These are phyloP conservation scores for Rhabdomys dilectus DNA, from an alignment of 2,113 vertebrate genomes.

Conservation along the genomic window DNA sequence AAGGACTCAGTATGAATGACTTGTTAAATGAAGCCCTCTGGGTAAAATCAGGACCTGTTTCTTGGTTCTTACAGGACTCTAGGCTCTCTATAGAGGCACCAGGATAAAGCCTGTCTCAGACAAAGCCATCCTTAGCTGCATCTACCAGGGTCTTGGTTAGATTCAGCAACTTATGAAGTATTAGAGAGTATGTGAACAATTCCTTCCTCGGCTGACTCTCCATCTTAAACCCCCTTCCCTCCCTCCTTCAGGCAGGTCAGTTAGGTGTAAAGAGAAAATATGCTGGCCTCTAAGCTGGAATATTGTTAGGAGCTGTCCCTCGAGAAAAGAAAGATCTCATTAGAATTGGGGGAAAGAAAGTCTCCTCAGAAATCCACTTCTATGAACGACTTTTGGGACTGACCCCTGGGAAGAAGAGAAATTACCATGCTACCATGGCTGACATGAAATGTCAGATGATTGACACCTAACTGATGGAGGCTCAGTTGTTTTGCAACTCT, in stretches of 20 bases:
- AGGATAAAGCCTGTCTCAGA: background rate
- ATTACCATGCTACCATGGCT: constrained; percentile 26
- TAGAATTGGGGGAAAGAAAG: background rate
- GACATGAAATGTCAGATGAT: constrained; percentile 60
- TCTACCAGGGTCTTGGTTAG: background rate
- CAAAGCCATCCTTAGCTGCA: background rate
- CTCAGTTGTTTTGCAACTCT: background rate
- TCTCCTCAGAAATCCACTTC: constrained; percentile 14
- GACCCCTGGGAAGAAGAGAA: constrained; percentile 49
- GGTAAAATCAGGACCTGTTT: constrained; percentile 34
- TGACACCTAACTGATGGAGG: constrained; percentile 19
- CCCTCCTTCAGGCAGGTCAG: background rate
- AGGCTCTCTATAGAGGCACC: background rate
- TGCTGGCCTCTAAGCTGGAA: background rate
- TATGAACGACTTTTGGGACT: background rate
- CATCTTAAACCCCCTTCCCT: background rate
- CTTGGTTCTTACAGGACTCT: background rate
- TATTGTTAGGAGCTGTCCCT: constrained; percentile 16
- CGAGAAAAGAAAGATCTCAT: constrained; percentile 40
- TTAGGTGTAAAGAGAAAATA: background rate
- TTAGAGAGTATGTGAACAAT: background rate
- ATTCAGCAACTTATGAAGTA: background rate
- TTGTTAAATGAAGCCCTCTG: background rate
- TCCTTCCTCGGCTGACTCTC: background rate
- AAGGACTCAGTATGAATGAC: constrained; percentile 2